Conservation (phyloP, 2,113 vertebrate species). For the Callocephalon fimbriatum region DNA sequence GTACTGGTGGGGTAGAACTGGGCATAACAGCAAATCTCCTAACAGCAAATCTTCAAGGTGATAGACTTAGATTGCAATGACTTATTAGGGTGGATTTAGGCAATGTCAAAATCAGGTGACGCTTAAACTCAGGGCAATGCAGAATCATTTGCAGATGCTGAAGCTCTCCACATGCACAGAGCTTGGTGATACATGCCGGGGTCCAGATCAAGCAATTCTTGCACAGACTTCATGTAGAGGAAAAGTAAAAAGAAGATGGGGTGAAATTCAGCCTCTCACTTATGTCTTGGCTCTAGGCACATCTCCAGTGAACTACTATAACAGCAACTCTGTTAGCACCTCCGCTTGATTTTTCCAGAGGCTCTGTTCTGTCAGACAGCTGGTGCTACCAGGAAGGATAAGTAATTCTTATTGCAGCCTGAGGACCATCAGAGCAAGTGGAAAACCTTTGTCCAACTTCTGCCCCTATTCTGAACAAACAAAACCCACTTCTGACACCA, state of each 20-base stretch:
- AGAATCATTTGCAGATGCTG: not conserved
- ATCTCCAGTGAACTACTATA: not conserved
- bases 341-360: not conserved
- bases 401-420: not conserved
- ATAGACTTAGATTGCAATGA: not conserved
- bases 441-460: not conserved
- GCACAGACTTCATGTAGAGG: not conserved
- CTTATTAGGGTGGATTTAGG: not conserved
- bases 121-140: not conserved
- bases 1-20: not conserved
- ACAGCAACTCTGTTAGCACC: not conserved
- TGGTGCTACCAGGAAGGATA: not conserved
- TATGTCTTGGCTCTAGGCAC: not conserved
- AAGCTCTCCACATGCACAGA: not conserved
- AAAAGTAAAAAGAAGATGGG: not conserved
- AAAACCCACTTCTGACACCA: not conserved
- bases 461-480: not conserved
- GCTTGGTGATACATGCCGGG: rapidly evolving
- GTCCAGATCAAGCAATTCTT: not conserved
- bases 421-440: not conserved
- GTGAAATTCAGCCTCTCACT: not conserved
- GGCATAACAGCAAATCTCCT: not conserved
- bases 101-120: not conserved
- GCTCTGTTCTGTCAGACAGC: not conserved
- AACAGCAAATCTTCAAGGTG: not conserved